These are phyloP conservation scores for Parapsyche elsis DNA, from an alignment of 1,140 invertebrate genomes.

Conservation along the genomic window DNA sequence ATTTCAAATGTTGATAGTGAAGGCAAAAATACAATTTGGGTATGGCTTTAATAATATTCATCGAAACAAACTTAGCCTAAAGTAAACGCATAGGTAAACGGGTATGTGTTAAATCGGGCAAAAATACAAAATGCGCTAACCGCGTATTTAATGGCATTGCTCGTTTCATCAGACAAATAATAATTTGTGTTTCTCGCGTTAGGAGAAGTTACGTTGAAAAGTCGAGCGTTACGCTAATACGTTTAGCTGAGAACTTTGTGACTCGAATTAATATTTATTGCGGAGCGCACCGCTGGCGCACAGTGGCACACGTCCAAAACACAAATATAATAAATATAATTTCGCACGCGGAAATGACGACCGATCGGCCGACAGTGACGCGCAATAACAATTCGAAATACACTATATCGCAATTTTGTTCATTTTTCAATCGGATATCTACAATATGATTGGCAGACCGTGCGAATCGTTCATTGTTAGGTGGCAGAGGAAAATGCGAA, in stretches of 20 bases:
- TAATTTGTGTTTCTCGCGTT: background rate
- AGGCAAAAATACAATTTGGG: no score
- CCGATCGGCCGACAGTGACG: no score
- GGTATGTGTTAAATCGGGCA: background rate
- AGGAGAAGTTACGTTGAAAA: background rate
- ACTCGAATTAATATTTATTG: conserved; percentile 40
- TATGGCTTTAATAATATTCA: no score
- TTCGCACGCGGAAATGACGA: no score
- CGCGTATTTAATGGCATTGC: background rate
- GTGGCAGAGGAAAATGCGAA: background rate
- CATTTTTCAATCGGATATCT: background rate
- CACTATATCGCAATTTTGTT: no score
- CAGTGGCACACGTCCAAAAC: no score
- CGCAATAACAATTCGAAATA: no score
- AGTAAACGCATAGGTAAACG: background rate
- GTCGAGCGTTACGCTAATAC: conserved; percentile 20
- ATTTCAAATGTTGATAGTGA: no score
- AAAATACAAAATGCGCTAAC: background rate
- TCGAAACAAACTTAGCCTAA: no score
- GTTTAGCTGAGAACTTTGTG: conserved; percentile 35
- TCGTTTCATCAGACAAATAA: background rate
- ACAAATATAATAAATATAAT: no score
- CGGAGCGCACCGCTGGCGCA: background rate
- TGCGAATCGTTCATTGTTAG: background rate
- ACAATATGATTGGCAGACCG: background rate